These are phyloP conservation scores for Araneus ventricosus DNA, from an alignment of 1,140 invertebrate species.

Conservation along the genomic window DNA sequence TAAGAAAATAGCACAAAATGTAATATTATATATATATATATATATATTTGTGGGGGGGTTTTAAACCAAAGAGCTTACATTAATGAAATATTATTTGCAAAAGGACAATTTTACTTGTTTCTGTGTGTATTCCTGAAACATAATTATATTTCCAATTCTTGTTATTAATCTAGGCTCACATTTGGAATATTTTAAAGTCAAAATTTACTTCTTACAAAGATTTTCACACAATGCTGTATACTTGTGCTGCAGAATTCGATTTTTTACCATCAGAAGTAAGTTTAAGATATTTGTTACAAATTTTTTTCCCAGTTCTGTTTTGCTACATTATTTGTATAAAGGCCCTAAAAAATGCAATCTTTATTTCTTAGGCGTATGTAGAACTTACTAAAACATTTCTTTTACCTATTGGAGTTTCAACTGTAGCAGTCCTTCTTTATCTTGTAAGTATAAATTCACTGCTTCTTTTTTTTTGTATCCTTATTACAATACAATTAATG, in stretches of 20 bases:
- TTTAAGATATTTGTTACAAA: background rate
- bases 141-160: no score
- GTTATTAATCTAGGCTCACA: slow-evolving; percentile 86
- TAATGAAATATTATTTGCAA: no score
- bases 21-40: no score
- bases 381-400: slow-evolving; percentile 79
- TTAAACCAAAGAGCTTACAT: no score
- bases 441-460: slow-evolving; percentile 21
- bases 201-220: slow-evolving; percentile 88
- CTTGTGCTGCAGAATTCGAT: slow-evolving; percentile 91
- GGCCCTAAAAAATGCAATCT: background rate
- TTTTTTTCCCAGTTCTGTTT: background rate
- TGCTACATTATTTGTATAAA: background rate
- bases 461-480: background rate
- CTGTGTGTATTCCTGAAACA: no score
- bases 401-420: slow-evolving; percentile 77
- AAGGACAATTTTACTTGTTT: no score
- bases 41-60: no score
- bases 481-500: background rate
- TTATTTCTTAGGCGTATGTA: slow-evolving; percentile 77
- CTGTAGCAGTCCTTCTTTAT: slow-evolving; percentile 75
- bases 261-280: slow-evolving; percentile 84
- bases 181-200: slow-evolving; percentile 87
- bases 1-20: no score
- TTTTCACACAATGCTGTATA: slow-evolving; percentile 92